These are phyloP conservation scores for Bombyx mori DNA, from an alignment of 1,140 invertebrate genomes.

Conservation along the genomic window ASM3026992v2 NC_085129.1:7157501-7158000, in stretches of 20 bases:
- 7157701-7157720: constrained; percentile 7
- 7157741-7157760: no score
- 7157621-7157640: constrained; percentile 19
- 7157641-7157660: constrained; percentile 1
- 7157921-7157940: no score
- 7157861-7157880: no score
- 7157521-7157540: constrained; percentile 1
- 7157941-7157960: neutral
- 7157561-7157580: constrained; percentile 6
- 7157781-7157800: no score
- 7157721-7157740: no score
- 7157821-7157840: no score
- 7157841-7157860: no score
- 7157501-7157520: neutral
- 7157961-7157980: neutral
- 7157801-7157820: no score
- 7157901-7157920: no score
- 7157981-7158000: constrained; percentile 2
- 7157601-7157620: neutral
- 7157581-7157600: constrained; percentile 1
- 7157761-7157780: no score
- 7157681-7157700: constrained; percentile 11
- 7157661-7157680: constrained; percentile 10
- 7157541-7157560: constrained; percentile 5
- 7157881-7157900: no score